A percentile compares a stretch with the other conserved stretches of the same genome.
phyloP scores from a whole-genome alignment of 1,140 invertebrate species.

The Lepidurus apus region DNA sequence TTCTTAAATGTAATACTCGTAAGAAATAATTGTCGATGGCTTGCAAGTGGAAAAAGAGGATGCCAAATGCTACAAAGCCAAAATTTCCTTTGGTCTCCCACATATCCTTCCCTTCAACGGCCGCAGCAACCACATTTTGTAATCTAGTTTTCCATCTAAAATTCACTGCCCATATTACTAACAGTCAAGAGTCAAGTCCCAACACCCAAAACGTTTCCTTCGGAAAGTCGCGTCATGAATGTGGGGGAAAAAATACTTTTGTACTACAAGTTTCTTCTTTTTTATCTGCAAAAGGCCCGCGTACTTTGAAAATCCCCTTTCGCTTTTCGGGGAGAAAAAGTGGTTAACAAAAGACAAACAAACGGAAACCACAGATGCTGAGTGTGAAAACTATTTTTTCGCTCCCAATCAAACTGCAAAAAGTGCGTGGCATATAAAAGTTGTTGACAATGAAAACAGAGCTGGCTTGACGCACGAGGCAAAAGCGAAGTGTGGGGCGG shows the following conservation, averaged over 20 bases:
- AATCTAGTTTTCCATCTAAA: constrained; percentile 2
- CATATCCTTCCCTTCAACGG: constrained; percentile 4
- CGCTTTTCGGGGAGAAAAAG: not conserved
- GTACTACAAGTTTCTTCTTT: not conserved
- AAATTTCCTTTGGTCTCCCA: constrained; percentile 14
- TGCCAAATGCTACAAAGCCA: not conserved
- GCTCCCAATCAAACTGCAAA: not conserved
- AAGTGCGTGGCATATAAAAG: not conserved
- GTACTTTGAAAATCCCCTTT: not conserved
- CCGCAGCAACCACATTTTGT: not conserved
- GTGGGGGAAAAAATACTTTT: too few species aligned
- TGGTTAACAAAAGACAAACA: not conserved
- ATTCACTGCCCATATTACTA: too few species aligned
- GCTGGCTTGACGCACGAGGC: not conserved
- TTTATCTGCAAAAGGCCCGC: not conserved
- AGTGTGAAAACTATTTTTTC: not conserved
- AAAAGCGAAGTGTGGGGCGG: not conserved
- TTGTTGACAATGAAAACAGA: constrained; percentile 19
- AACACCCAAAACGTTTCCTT: too few species aligned
- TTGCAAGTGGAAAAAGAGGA: not conserved
- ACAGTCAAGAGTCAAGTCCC: too few species aligned
- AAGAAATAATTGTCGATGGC: not conserved
- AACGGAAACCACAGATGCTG: not conserved
- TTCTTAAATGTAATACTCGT: not conserved
- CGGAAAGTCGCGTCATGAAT: too few species aligned